phyloP scores from a whole-genome alignment of 2,113 vertebrate species.

The Sialia sialis region DNA sequence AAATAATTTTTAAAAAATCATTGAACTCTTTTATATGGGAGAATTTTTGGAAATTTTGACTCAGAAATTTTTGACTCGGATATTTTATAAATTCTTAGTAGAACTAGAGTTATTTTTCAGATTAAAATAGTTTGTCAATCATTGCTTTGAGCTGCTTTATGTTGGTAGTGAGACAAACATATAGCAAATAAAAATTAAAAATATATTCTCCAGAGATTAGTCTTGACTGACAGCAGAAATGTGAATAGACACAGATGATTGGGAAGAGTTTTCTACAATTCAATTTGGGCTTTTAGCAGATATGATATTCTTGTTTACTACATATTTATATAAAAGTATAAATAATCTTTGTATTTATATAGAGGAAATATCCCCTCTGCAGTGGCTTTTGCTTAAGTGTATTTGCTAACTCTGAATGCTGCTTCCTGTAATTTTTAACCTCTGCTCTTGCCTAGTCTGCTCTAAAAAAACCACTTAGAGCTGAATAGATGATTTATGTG shows the following conservation, averaged over 20 bases:
- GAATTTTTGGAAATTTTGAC: neutral
- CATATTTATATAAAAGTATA: neutral
- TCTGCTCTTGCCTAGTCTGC: neutral
- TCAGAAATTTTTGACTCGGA: neutral
- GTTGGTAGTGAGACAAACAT: neutral
- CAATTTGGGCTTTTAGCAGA: neutral
- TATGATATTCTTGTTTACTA: neutral
- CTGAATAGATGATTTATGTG: neutral
- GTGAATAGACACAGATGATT: neutral
- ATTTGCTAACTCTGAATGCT: neutral
- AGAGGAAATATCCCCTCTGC: neutral
- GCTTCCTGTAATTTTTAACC: neutral
- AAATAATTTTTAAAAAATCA: neutral
- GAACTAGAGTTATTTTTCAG: neutral
- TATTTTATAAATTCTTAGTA: neutral
- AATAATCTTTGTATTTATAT: neutral
- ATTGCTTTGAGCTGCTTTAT: neutral
- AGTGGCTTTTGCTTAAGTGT: neutral
- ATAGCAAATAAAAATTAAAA: neutral
- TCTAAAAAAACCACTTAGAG: neutral
- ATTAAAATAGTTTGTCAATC: neutral
- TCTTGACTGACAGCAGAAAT: neutral
- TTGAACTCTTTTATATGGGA: neutral
- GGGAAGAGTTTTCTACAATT: neutral
- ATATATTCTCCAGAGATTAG: neutral